These are phyloP conservation scores for Plectrocnemia conspersa DNA, from an alignment of 1,140 invertebrate species.

Conservation along the genomic window DNA sequence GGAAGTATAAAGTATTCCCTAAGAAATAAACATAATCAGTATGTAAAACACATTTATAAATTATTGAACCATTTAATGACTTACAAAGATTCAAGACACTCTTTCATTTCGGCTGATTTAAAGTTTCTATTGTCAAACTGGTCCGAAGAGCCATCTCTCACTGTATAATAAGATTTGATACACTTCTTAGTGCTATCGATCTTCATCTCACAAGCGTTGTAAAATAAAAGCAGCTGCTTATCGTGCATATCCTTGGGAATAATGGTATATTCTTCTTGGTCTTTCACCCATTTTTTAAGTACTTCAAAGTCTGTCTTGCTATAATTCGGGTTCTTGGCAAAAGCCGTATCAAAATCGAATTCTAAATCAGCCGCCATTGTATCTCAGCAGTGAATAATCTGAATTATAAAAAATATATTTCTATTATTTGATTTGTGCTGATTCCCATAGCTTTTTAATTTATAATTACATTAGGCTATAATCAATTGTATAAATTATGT, in stretches of 20 bases:
- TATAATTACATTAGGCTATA: too few species aligned
- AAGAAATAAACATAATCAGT: conserved; percentile 29
- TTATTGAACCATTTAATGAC: background rate
- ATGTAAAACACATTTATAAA: background rate
- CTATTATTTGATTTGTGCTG: too few species aligned
- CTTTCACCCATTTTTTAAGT: conserved; percentile 21
- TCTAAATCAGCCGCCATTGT: conserved; percentile 29
- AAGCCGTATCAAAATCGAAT: conserved; percentile 22
- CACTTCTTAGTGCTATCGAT: conserved; percentile 54
- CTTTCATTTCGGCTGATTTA: conserved; percentile 39
- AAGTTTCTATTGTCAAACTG: conserved; percentile 54
- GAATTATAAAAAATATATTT: background rate
- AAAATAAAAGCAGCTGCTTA: conserved; percentile 55
- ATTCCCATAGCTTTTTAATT: too few species aligned
- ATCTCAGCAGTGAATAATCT: conserved; percentile 1
- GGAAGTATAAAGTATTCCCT: conserved; percentile 54
- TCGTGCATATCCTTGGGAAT: conserved; percentile 48
- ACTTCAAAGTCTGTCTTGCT: conserved; percentile 25
- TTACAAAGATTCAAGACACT: conserved; percentile 46
- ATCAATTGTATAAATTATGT: too few species aligned
- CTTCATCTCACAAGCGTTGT: conserved; percentile 57
- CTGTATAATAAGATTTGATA: conserved; percentile 55
- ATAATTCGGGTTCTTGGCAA: conserved; percentile 19
- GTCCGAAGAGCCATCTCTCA: conserved; percentile 53
- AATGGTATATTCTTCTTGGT: conserved; percentile 9